Conservation (phyloP, 2,888 invertebrate species). For the Pammene fasciana region DNA sequence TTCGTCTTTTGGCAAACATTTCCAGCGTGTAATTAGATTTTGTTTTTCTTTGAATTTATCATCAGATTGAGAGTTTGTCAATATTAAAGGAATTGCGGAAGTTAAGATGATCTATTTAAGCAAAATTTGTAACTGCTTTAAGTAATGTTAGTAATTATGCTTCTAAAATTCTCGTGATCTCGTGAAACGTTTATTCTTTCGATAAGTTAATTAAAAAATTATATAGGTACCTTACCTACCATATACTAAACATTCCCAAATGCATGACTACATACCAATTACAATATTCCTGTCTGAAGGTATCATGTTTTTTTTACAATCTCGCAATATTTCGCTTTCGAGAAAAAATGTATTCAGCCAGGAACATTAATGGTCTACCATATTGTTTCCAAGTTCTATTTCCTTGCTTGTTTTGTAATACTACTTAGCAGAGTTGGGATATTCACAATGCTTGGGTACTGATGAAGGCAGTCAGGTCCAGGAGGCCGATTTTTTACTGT, state of each 20-base stretch:
- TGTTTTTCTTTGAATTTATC: slow-evolving; percentile 24
- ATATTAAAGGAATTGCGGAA: background rate
- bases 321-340: background rate
- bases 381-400: slow-evolving; percentile 34
- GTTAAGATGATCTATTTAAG: background rate
- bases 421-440: slow-evolving; percentile 24
- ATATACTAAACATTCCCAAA: no score
- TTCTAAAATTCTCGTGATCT: background rate
- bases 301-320: background rate
- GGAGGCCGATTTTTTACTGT: no score
- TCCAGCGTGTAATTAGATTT: slow-evolving; percentile 36
- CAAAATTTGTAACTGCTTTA: background rate
- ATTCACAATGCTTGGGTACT: background rate
- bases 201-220: no score
- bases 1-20: slow-evolving; percentile 40
- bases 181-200: no score
- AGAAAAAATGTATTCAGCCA: slow-evolving; percentile 24
- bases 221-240: no score
- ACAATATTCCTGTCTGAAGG: no score
- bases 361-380: slow-evolving; percentile 11
- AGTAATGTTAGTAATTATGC: background rate
- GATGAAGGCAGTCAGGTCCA: background rate
- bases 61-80: background rate
- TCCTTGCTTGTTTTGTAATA: slow-evolving; percentile 38
- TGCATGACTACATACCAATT: no score